A percentile compares a stretch with the other conserved stretches of the same genome.
phyloP scores from a whole-genome alignment of 2,888 invertebrate species.

The Epistrophella euchroma region DNA sequence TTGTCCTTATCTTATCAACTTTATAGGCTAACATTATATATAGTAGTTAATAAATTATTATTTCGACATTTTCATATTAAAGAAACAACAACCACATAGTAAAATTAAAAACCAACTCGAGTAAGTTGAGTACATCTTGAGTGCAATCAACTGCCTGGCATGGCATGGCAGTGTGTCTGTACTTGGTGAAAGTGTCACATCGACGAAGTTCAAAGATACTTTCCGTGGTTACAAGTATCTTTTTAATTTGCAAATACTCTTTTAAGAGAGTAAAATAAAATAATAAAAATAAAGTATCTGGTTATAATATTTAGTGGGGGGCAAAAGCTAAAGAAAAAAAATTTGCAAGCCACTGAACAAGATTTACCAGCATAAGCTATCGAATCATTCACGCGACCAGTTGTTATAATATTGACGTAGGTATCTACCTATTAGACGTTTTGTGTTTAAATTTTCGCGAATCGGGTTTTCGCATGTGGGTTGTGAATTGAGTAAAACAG shows the following conservation, averaged over 20 bases:
- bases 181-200: slow-evolving; percentile 42
- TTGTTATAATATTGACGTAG: neutral
- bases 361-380: slow-evolving; percentile 7
- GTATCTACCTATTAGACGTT: neutral
- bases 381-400: slow-evolving; percentile 16
- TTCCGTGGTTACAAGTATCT: neutral
- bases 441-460: neutral
- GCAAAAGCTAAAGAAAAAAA: neutral
- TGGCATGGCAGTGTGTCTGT: slow-evolving; percentile 21
- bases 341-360: slow-evolving; percentile 4
- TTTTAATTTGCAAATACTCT: slow-evolving; percentile 25
- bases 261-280: slow-evolving; percentile 3
- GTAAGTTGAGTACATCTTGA: slow-evolving; percentile 9
- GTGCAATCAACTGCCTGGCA: slow-evolving; percentile 29
- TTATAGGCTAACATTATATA: slow-evolving; percentile 9
- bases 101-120: neutral
- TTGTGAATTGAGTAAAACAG: neutral
- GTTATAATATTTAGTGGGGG: neutral
- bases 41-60: slow-evolving; percentile 28
- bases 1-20: slow-evolving; percentile 24
- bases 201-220: slow-evolving; percentile 16
- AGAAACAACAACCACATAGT: slow-evolving; percentile 2
- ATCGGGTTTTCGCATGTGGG: slow-evolving; percentile 8
- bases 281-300: neutral
- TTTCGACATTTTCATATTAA: slow-evolving; percentile 28